Evolutionary conservation across 2,113 vertebrate species (phyloP).

Genomic region (Stictonetta naevosa): DNA sequence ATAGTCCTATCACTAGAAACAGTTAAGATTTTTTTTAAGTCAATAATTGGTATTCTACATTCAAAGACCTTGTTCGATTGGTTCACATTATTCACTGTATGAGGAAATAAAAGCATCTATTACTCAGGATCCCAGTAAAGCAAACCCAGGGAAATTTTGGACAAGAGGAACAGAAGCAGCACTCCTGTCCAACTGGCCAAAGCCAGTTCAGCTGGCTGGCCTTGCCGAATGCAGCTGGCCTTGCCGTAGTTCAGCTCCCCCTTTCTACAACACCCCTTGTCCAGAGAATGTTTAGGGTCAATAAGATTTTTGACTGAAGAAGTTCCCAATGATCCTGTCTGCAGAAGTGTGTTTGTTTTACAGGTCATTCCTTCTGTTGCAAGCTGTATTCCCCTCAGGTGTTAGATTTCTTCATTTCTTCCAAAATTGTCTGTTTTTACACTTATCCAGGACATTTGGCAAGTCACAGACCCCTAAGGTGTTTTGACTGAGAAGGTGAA

Average conservation of each 20-base stretch:
- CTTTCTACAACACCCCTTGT: background rate
- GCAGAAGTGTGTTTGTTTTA: background rate
- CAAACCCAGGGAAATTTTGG: background rate
- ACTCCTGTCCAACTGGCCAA: background rate
- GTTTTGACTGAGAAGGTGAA: background rate
- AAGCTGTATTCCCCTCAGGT: background rate
- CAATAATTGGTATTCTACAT: background rate
- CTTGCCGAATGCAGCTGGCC: too few species aligned
- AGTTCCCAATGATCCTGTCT: background rate
- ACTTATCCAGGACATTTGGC: background rate
- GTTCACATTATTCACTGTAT: background rate
- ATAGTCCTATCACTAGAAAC: background rate
- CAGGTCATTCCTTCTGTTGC: background rate
- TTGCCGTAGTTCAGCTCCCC: background rate
- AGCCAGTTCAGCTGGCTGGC: too few species aligned
- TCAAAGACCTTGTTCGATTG: background rate
- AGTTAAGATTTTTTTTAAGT: background rate
- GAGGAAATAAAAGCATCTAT: conserved; percentile 3
- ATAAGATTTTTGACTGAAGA: background rate
- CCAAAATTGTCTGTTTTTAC: background rate
- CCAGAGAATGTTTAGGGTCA: background rate
- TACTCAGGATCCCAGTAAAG: conserved; percentile 5
- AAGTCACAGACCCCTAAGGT: background rate
- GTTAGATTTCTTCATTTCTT: background rate
- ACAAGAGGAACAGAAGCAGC: background rate